Base-by-base conservation (phyloP, 2,113 vertebrate genomes). In the Myiagra hebetior region DNA sequence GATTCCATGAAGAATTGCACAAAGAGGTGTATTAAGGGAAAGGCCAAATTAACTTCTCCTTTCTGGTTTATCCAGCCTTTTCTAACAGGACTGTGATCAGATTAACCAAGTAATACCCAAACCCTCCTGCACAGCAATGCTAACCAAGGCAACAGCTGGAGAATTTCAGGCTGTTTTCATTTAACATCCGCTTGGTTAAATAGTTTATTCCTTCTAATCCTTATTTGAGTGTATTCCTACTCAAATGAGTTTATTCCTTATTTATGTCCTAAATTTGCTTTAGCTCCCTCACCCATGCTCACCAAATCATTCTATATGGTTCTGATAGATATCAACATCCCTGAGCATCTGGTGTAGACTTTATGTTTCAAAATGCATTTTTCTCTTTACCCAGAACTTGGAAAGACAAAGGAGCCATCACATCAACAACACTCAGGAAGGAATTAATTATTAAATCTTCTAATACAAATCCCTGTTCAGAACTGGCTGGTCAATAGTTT, bases 1-100 rank as follows among this genome's bases (percentile, higher is more conserved):
- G 88, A 67, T 93, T 94, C 93, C 64, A 89, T 74, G 82, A 88
- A 95, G 94, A 96, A 94, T 80, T 91, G 76, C 60, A 86, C 80
- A 76, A 79, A 91, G 93, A 95, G 67, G 83, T 65, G 49, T 44
- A 77, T 63, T 91, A 93, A 39, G 64, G 91, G 82, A 73, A 77
- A 81, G 95, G 82, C 80, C 78, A 94, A 93, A 90, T 75, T 87
- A 89, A 91, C 86, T 94, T 85, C 74, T 95, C 44, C 82, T 67
- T 76, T 74, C 64, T 67, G 20, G 17, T 44, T 28, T 65, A 69
- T 47, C 80, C 73, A 76, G 72, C 10, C 4, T 63, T 74, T 95
- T 46, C 78, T 53, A 89, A 56, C 26, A 78, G 85, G 75, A 68
- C 7, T 46, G 77, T 65, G 76, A 67, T 44, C 65, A 73, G 59